Evolutionary conservation across 2,113 vertebrate genomes (phyloP), one percentile per base, ranked within the genome.

Genomic region (Coryphaenoides rupestris): DNA sequence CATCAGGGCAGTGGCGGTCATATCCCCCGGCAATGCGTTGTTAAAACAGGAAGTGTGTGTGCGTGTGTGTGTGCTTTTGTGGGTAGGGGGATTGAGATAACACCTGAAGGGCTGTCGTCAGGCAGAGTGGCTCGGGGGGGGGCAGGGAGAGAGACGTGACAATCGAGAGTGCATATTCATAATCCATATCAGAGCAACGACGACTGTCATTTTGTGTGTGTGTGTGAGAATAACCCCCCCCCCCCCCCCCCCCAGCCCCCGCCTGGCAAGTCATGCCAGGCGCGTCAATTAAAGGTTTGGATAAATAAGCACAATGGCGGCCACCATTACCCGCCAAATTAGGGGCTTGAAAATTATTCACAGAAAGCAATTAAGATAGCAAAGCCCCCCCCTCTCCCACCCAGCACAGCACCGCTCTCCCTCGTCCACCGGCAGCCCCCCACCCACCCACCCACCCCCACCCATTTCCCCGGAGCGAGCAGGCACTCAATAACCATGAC

Each of bases 241-340:
- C n/a, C n/a, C n/a, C n/a, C n/a, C n/a, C n/a, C n/a, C n/a, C n/a
- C n/a, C n/a, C n/a, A n/a, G n/a, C n/a, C n/a, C n/a, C n/a, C n/a
- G n/a, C n/a, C n/a, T n/a, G 63, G 81, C 76, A n/a, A n/a, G n/a
- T 82, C 84, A 87, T 81, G 84, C 80, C 87, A 83, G 71, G 75
- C 71, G 81, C 77, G 85, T 86, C 88, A 90, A 89, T 89, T 88
- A 86, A n/a, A 86, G 77, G 80, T 82, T 82, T 72, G 75, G 85
- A 86, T 87, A 88, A 89, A 90, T 88, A 89, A 89, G 89, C 83
- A 89, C 86, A 83, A 76, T 81, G 81, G 82, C 74, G 74, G 66
- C 79, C 70, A 77, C 86, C 85, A 89, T 91, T 89, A 89, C 79
- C n/a, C 16, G 72, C 78, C 82, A 89, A 91, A 90, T 91, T 90